Conservation (phyloP, 2,888 invertebrate genomes). For the Theretra japonica region DNA sequence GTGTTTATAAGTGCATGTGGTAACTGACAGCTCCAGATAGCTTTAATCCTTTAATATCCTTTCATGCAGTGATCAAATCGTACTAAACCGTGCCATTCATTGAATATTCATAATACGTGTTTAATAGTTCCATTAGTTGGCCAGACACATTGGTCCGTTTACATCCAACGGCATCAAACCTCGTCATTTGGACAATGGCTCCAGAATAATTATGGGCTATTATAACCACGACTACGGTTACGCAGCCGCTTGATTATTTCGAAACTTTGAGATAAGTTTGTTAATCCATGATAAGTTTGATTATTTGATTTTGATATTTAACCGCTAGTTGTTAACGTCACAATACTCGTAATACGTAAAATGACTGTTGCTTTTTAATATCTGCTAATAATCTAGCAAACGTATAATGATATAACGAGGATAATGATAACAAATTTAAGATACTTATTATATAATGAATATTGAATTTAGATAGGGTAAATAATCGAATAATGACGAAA, state of each 20-base stretch:
- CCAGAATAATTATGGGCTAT: slow-evolving; percentile 7
- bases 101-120: slow-evolving; percentile 49
- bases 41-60: slow-evolving; percentile 39
- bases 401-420: no score
- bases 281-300: not conserved
- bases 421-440: no score
- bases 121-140: slow-evolving; percentile 51
- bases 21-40: slow-evolving; percentile 6
- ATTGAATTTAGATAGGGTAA: no score
- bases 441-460: no score
- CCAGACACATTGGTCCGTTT: slow-evolving; percentile 12
- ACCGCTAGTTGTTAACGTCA: no score
- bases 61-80: slow-evolving; percentile 46
- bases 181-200: slow-evolving; percentile 7
- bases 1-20: not conserved
- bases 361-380: no score
- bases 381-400: no score
- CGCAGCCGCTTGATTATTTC: not conserved
- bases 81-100: slow-evolving; percentile 41
- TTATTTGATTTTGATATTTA: no score
- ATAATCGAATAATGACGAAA: no score
- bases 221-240: not conserved
- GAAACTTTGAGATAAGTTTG: not conserved
- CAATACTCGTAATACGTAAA: no score
- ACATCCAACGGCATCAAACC: not conserved